Evolutionary conservation across 2,888 invertebrate species (phyloP), one percentile per base, ranked within the genome.

Genomic region (Agrotis ipsilon): DNA sequence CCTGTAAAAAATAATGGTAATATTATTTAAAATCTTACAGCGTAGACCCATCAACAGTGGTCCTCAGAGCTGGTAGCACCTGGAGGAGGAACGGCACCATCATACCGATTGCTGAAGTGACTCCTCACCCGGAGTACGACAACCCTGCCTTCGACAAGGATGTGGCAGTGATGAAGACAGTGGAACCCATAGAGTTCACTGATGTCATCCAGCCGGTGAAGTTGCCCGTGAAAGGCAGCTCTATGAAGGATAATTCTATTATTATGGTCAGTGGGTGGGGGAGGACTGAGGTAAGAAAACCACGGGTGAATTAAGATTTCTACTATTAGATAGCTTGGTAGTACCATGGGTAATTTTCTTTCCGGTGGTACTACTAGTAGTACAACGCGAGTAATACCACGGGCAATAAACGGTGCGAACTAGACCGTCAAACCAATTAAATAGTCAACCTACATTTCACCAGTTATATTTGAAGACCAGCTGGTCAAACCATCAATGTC

Each of bases 41-140:
- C 51, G 94, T 94, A 3, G 93, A 94, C 32, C 91, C 94, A 21
- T 78, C 84, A 4, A 92, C 92, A 2, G 93, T 96, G 9, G 92
- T 92, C 1, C 90, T 95, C 4, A 92, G 96, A 63, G 96, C 95
- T 14, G 97, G 97, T 1, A 96, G 96, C 52, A 87, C 92, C 0
- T 92, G 81, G 69, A 85, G 94, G 2, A 92, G 91, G 59, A 90
- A 92, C 14, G 96, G 96, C 0, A 97, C 95, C 0, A 77, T 93
- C 7, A 94, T 96, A 52, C 93, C 93, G 0, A 94, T 96, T 68
- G 92, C 92, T 0, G 90, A 94, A 82, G 94, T 96, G 2, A 94
- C 74, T 1, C 89, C 94, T 0, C 94, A 95, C 55, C 94, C 96
- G 0, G 81, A 92, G 45, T 96, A 95, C 68, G 87, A 94, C 68